phyloP scores from a whole-genome alignment of 2,797 vertebrate genomes.

The Caiman crocodilus region DNA sequence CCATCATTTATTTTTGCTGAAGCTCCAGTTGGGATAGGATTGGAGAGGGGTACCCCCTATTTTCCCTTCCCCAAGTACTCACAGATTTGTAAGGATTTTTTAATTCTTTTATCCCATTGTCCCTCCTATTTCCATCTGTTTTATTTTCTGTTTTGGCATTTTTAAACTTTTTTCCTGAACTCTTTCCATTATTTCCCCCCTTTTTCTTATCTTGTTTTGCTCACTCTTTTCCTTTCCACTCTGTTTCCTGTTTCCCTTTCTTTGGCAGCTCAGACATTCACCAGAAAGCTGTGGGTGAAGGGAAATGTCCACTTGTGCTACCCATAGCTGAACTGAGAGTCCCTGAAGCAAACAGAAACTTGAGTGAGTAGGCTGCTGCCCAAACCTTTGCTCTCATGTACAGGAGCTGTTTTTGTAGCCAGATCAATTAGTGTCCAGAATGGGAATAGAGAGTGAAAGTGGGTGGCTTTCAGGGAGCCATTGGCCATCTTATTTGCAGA shows the following conservation, averaged over 20 bases:
- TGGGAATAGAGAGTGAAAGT: constrained; percentile 14
- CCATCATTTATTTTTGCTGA: not conserved
- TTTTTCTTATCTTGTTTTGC: not conserved
- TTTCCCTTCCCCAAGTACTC: not conserved
- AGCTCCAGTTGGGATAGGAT: not conserved
- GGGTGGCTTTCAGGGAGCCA: constrained; percentile 21
- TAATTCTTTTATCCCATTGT: not conserved
- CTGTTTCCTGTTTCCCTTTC: not conserved
- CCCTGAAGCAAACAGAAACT: not conserved
- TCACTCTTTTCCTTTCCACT: not conserved
- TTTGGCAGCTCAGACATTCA: not conserved
- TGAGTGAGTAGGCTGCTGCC: not conserved
- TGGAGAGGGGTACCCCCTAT: not conserved
- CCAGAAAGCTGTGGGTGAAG: fast-evolving
- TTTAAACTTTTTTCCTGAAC: not conserved
- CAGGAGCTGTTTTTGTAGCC: not conserved
- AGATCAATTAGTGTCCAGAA: not conserved
- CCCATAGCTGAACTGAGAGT: not conserved
- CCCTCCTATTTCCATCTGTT: not conserved
- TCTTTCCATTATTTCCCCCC: not conserved
- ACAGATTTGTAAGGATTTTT: not conserved
- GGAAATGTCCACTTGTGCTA: not conserved
- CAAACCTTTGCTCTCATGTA: not conserved
- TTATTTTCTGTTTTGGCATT: not conserved
- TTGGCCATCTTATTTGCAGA: constrained; percentile 13